A percentile compares a stretch with the other conserved stretches of the same genome.
Conservation (phyloP, 2,888 invertebrate species). For the Lepidochitona cinerea region DNA sequence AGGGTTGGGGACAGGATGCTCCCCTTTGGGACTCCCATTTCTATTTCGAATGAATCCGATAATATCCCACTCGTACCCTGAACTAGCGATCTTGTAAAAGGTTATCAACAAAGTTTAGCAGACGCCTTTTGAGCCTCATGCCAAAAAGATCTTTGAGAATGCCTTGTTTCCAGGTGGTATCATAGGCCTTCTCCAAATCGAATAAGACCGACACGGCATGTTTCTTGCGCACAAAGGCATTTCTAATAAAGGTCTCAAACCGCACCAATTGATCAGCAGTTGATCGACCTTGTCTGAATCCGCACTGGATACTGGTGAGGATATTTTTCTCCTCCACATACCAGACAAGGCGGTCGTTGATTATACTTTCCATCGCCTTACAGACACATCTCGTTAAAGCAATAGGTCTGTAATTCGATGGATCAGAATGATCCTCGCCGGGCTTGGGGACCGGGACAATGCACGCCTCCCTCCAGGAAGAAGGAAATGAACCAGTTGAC, state of each 20-base stretch:
- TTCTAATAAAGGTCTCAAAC: conserved; percentile 33
- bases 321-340: conserved; percentile 31
- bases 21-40: no score
- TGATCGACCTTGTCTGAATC: conserved; percentile 26
- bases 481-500: conserved; percentile 21
- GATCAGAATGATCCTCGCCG: conserved; percentile 28
- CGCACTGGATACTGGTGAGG: conserved; percentile 27
- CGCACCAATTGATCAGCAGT: conserved; percentile 27
- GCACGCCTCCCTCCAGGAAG: conserved; percentile 23
- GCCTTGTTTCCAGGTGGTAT: conserved; percentile 30
- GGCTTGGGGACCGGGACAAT: conserved; percentile 34
- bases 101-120: conserved; percentile 24
- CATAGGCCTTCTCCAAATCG: conserved; percentile 16
- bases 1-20: no score
- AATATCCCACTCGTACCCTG: conserved; percentile 16
- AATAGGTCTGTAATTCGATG: conserved; percentile 43
- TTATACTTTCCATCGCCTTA: conserved; percentile 45
- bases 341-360: conserved; percentile 41
- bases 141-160: conserved; percentile 24
- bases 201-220: conserved; percentile 40
- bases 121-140: conserved; percentile 29
- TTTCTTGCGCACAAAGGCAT: conserved; percentile 34
- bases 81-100: conserved; percentile 8
- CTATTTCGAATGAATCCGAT: no score
- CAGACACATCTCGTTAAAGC: conserved; percentile 47